phyloP scores from a whole-genome alignment of 2,888 invertebrate species.

The Oeneis ivallda region DNA sequence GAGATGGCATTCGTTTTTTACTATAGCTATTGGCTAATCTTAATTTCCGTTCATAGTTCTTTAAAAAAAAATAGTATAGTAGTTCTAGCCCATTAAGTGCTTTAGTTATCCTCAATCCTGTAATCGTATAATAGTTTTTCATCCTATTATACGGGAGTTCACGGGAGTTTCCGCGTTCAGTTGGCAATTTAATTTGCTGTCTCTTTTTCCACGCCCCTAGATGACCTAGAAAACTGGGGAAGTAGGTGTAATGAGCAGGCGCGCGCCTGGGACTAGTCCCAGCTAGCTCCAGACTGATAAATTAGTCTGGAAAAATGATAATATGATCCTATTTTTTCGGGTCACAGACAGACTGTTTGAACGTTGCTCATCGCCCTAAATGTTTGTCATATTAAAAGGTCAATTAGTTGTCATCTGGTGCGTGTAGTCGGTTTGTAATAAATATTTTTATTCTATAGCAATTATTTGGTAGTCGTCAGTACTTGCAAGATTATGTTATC shows the following conservation, averaged over 20 bases:
- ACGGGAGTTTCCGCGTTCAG: conserved; percentile 30
- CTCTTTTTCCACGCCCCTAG: conserved; percentile 39
- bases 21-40: too few relatives aligned
- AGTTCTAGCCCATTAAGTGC: background rate
- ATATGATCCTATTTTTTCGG: conserved; percentile 22
- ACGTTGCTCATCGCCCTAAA: conserved; percentile 17
- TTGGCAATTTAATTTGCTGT: conserved; percentile 36
- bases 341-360: conserved; percentile 15
- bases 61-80: too few relatives aligned
- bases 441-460: background rate
- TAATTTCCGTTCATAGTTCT: background rate
- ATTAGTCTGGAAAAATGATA: conserved; percentile 14
- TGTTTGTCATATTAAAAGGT: conserved; percentile 31
- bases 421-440: conserved; percentile 16
- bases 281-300: conserved; percentile 33
- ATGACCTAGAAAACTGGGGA: conserved; percentile 47
- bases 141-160: conserved; percentile 32
- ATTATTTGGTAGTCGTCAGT: background rate
- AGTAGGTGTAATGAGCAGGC: conserved; percentile 46
- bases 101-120: conserved; percentile 20
- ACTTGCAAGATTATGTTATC: too few relatives aligned
- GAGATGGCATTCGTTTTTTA: background rate
- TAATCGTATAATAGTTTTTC: conserved; percentile 18
- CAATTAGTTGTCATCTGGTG: conserved; percentile 29
- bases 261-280: conserved; percentile 37